Evolutionary conservation across 2,797 vertebrate genomes (phyloP).

Genomic region (Muscicapa striata): DNA sequence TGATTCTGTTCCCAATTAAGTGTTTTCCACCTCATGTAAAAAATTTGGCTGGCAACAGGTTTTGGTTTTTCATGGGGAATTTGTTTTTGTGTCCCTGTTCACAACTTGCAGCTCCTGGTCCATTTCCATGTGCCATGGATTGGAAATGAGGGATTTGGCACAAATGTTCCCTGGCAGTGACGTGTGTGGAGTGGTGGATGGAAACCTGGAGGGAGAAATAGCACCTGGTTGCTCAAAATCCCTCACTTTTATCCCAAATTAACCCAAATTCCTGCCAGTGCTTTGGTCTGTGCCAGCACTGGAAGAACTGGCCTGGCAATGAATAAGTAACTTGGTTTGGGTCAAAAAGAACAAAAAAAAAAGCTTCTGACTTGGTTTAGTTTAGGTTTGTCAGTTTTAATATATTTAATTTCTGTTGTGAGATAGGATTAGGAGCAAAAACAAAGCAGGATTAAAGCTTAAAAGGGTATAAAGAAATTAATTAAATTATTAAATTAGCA

Average conservation of each 20-base stretch:
- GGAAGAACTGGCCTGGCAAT: neutral
- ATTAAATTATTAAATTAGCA: too few relatives aligned
- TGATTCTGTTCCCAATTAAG: neutral
- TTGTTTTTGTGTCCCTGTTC: neutral
- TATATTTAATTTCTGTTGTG: too few relatives aligned
- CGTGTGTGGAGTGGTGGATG: rapidly evolving
- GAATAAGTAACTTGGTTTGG: neutral
- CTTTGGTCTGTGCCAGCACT: neutral
- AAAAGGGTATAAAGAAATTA: too few relatives aligned
- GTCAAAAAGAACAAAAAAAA: neutral
- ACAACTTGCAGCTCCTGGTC: neutral
- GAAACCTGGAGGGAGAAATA: neutral
- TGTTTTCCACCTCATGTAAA: neutral
- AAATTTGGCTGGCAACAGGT: neutral
- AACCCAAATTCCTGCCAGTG: neutral
- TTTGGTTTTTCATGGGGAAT: neutral
- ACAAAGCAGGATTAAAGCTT: too few relatives aligned
- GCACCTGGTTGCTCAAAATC: neutral
- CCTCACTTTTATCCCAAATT: neutral
- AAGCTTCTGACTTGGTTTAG: too few relatives aligned
- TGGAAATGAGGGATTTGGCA: neutral
- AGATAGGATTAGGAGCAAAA: too few relatives aligned
- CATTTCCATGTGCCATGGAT: rapidly evolving
- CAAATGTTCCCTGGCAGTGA: neutral
- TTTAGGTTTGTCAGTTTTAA: too few relatives aligned